These are phyloP conservation scores for Remorina albescens DNA, from an alignment of 2,797 vertebrate genomes.

Conservation along the genomic window DNA sequence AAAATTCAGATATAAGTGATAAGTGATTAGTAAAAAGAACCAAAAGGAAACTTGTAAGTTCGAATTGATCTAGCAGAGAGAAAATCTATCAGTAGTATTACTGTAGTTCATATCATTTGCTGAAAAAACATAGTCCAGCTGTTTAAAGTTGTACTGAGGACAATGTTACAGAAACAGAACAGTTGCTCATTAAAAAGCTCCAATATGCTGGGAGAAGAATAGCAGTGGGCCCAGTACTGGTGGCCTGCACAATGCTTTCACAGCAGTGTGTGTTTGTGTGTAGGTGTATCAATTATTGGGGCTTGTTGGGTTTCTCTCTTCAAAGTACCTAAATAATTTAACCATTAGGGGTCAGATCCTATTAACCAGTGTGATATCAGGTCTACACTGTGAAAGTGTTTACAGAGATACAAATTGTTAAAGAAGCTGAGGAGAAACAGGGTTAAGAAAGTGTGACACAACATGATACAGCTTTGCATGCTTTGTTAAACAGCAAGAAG, in stretches of 20 bases:
- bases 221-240: constrained; percentile 60
- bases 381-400: constrained; percentile 60
- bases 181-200: constrained; percentile 80
- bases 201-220: constrained; percentile 76
- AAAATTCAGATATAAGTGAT: constrained; percentile 20
- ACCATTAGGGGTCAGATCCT: constrained; percentile 78
- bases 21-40: constrained; percentile 38
- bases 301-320: constrained; percentile 76
- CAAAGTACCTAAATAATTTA: constrained; percentile 82
- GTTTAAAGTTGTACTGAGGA: constrained; percentile 64
- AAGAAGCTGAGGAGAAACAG: constrained; percentile 44
- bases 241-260: constrained; percentile 62
- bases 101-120: constrained; percentile 62
- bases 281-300: constrained; percentile 78
- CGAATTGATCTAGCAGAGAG: constrained; percentile 31
- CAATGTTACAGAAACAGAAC: constrained; percentile 65
- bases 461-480: constrained; percentile 43
- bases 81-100: constrained; percentile 40
- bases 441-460: constrained; percentile 47
- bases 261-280: constrained; percentile 46
- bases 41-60: constrained; percentile 25
- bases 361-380: constrained; percentile 78
- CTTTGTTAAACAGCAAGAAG: constrained; percentile 46
- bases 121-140: constrained; percentile 68
- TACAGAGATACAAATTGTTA: constrained; percentile 64